Base-by-base conservation (phyloP, 2,888 invertebrate genomes). In the Oegoconia quadripuncta region DNA sequence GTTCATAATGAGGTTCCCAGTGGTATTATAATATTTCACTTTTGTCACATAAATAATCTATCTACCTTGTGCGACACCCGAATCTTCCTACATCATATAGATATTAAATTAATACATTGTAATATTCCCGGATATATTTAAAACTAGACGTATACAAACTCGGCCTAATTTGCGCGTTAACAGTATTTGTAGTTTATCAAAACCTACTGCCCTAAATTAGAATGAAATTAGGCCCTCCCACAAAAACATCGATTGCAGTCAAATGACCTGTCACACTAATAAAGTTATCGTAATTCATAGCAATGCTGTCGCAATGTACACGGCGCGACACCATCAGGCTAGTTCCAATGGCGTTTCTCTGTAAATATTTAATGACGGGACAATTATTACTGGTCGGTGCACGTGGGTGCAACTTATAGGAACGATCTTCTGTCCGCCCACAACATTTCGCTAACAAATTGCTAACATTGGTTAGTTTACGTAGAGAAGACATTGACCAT, bases 201-300 rank as follows among this genome's bases (percentile, higher is more conserved):
- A n/a, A n/a, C n/a, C n/a, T n/a, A n/a, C n/a, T n/a, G n/a, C n/a
- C n/a, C n/a, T n/a, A n/a, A n/a, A n/a, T n/a, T n/a, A n/a, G n/a
- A n/a, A n/a, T n/a, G n/a, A n/a, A n/a, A n/a, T n/a, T n/a, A n/a
- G n/a, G n/a, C n/a, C n/a, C n/a, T 6, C 15, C 20, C 27, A 25
- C 13, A 36, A 29, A 33, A 30, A 25, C 4, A 23, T 14, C 28
- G 17, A 17, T 38, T 34, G 31, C 35, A 39, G n/a, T 12, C 23
- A 26, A 26, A 26, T 40, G 42, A 37, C 42, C 42, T 11, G 42
- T 31, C 30, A 37, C 26, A 34, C 20, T 31, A 34, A 42, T 42
- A 38, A 41, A 42, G 16, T 29, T 34, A 42, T 42, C 34, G 27
- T 31, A 34, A 37, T 33, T 17, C 12, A 3, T 17, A 32, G 20